Percentiles rank a stretch among this genome's conserved stretches.
Evolutionary conservation across 1,140 invertebrate species (phyloP).

Genomic region (Drosophila hydei): DNA sequence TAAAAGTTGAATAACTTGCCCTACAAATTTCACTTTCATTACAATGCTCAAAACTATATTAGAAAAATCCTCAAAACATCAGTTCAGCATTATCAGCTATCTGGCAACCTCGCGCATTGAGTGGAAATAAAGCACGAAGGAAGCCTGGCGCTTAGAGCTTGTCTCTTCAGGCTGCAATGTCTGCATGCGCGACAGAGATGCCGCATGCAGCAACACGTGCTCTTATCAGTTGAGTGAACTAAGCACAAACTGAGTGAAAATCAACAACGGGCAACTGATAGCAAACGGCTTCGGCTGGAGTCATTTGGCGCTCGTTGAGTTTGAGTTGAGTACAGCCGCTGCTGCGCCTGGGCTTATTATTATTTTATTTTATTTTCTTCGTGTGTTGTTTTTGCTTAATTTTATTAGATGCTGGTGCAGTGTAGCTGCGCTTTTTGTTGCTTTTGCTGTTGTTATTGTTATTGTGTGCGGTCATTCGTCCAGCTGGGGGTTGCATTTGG

Average conservation of each 20-base stretch:
- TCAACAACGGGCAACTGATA: constrained; percentile 26
- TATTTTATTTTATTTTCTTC: constrained; percentile 23
- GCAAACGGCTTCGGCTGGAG: constrained; percentile 10
- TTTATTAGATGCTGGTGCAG: constrained; percentile 69
- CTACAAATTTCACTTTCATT: too few relatives aligned
- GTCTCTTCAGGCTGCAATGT: not conserved
- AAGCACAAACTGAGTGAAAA: constrained; percentile 28
- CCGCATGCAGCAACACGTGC: constrained; percentile 72
- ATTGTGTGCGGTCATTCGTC: constrained; percentile 33
- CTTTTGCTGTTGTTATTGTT: too few relatives aligned
- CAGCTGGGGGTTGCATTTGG: constrained; percentile 60
- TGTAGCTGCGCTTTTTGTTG: constrained; percentile 12
- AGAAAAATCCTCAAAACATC: not conserved
- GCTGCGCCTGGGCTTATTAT: constrained; percentile 3
- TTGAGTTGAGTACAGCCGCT: constrained; percentile 22
- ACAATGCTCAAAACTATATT: not conserved
- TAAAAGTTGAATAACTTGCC: too few relatives aligned
- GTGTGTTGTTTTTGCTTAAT: constrained; percentile 53
- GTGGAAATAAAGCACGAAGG: not conserved
- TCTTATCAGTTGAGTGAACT: constrained; percentile 71
- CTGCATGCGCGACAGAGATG: constrained; percentile 45
- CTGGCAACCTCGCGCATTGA: not conserved
- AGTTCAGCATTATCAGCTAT: not conserved
- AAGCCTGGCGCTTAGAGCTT: constrained; percentile 4
- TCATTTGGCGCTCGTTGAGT: constrained; percentile 6